Evolutionary conservation across 64 coral and sea anemone genomes (phyloP), one percentile per base, ranked within the genome.

Genomic region (Stichodactyla helianthus): DNA sequence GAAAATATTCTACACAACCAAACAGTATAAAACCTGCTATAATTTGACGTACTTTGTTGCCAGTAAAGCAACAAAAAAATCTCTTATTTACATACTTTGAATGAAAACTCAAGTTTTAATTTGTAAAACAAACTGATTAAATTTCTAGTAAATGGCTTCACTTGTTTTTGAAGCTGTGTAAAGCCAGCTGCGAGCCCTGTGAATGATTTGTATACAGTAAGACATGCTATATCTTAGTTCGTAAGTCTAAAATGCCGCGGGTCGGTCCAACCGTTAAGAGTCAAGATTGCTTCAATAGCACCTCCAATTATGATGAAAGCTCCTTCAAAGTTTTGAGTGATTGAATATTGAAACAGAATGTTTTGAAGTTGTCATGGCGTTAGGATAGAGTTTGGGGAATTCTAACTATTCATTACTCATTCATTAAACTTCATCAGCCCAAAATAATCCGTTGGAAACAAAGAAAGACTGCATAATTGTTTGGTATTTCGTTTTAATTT

Each of bases 91-190:
- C 62, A n/a, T 13, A n/a, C 62, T 44, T 44, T 44, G 35, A 44
- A 44, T 44, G 35, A 44, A 65, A 18, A 22, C 62, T 65, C 19
- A 6, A n/a, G 18, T 65, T 5, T 65, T 23, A 65, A 65, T 65
- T 65, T 23, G 62, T n/a, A 65, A 65, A 65, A 65, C 62, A 65
- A 65, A 65, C 22, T 65, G 62, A 65, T 65, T n/a, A 65, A 65
- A 5, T 65, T 65, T 65, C 62, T 8, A 65, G 20, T 6, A 65
- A 65, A 65, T 65, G 62, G 62, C 11, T 63, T 63, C 62, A 65
- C 16, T 59, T 16, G 6, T 6, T 65, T 65, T n/a, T n/a, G 5
- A 9, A 65, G 22, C 62, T n/a, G 18, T 65, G 20, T 65, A 65
- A 7, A 22, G 19, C 6, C 62, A 65, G 62, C 62, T 65, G 62